phyloP scores from a whole-genome alignment of 2,797 vertebrate genomes.

The Todus mexicanus region DNA sequence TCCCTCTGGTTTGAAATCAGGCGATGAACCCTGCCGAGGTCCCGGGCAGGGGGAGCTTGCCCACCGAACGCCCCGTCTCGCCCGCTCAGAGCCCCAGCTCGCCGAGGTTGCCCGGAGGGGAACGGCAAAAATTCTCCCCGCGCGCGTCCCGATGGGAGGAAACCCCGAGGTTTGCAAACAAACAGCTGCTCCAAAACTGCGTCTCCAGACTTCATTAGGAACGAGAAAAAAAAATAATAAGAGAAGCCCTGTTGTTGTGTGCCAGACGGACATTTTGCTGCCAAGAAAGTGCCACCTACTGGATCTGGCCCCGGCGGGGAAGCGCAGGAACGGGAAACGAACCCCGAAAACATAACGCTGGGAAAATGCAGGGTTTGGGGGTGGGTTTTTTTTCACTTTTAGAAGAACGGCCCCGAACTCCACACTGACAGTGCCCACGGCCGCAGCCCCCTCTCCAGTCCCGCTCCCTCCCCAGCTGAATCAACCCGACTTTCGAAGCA shows the following conservation, averaged over 20 bases:
- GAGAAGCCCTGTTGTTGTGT: background rate
- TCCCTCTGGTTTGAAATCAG: background rate
- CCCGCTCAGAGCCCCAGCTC: background rate
- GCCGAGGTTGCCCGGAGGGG: background rate
- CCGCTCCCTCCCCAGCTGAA: background rate
- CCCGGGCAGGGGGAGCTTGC: background rate
- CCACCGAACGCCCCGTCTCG: background rate
- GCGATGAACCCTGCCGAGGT: background rate
- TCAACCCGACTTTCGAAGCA: background rate
- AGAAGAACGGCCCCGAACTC: background rate
- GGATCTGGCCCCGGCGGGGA: background rate
- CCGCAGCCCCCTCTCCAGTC: background rate
- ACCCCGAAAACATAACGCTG: background rate
- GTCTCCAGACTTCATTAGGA: background rate
- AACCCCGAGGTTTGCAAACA: background rate
- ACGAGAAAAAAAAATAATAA: background rate
- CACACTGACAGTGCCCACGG: background rate
- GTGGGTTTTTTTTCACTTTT: background rate
- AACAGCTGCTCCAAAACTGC: background rate
- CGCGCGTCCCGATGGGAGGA: background rate
- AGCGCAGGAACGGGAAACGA: background rate
- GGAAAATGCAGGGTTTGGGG: background rate
- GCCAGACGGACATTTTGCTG: background rate
- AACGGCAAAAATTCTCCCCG: background rate
- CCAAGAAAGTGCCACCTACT: conserved; percentile 51